phyloP scores from a whole-genome alignment of 2,113 vertebrate genomes.

The Pheucticus melanocephalus region DNA sequence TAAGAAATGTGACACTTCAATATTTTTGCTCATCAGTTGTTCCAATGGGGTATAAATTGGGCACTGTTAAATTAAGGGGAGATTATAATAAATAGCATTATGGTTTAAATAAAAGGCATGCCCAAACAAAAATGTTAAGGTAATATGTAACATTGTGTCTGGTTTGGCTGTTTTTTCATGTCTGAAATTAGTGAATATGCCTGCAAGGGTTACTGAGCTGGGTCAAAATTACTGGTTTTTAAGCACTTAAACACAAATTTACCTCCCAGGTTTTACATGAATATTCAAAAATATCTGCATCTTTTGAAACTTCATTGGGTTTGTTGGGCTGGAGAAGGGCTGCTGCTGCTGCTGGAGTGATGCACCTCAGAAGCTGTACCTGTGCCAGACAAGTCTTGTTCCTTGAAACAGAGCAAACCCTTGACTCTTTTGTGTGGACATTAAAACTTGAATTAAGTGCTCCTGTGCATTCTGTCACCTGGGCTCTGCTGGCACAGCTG shows the following conservation, averaged over 20 bases:
- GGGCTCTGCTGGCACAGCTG: neutral
- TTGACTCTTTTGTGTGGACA: accelerated
- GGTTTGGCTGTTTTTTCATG: neutral
- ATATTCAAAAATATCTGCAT: neutral
- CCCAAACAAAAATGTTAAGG: neutral
- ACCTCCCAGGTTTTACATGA: neutral
- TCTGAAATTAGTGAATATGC: neutral
- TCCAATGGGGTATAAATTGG: neutral
- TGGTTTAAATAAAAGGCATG: neutral
- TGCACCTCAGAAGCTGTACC: neutral
- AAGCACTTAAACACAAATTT: neutral
- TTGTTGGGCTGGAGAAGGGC: neutral
- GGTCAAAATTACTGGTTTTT: neutral
- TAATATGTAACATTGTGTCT: neutral
- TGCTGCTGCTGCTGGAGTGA: neutral
- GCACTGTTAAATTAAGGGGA: neutral
- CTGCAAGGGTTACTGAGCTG: neutral
- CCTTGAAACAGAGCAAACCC: neutral
- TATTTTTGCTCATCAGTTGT: neutral
- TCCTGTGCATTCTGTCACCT: neutral
- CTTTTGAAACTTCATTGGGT: neutral
- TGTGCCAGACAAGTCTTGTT: neutral
- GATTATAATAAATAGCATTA: neutral
- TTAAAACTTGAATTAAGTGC: neutral
- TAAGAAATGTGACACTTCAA: neutral